Evolutionary conservation across 2,113 vertebrate species (phyloP).

Genomic region (Dasyornis broadbenti): DNA sequence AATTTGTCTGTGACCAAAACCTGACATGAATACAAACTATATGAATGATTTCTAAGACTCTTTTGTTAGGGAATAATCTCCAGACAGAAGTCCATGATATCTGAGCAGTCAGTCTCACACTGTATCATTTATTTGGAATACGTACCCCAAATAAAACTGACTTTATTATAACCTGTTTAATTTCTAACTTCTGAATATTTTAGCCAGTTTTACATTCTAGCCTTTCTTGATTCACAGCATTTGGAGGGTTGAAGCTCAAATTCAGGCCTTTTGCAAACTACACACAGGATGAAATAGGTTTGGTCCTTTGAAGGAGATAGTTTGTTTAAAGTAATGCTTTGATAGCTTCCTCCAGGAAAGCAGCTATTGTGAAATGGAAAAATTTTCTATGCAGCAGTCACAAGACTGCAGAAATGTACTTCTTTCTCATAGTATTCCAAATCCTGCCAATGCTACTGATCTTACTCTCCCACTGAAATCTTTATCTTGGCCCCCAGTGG

Average conservation of each 20-base stretch:
- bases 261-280: neutral
- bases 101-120: neutral
- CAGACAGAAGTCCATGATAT: neutral
- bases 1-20: constrained; percentile 67
- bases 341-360: neutral
- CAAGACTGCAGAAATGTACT: neutral
- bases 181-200: neutral
- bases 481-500: neutral
- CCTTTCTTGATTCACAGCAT: neutral
- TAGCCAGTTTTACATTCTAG: neutral
- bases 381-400: neutral
- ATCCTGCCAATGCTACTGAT: neutral
- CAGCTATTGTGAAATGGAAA: neutral
- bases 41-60: constrained; percentile 53
- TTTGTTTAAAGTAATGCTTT: neutral
- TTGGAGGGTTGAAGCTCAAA: neutral
- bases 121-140: constrained; percentile 35
- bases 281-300: neutral
- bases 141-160: neutral
- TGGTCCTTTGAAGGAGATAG: neutral
- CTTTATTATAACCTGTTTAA: neutral
- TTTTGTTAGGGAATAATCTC: constrained; percentile 33
- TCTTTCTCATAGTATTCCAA: neutral
- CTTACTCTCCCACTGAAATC: neutral
- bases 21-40: constrained; percentile 68